Base-by-base conservation (phyloP, 2,797 vertebrate genomes). In the Falco biarmicus region DNA sequence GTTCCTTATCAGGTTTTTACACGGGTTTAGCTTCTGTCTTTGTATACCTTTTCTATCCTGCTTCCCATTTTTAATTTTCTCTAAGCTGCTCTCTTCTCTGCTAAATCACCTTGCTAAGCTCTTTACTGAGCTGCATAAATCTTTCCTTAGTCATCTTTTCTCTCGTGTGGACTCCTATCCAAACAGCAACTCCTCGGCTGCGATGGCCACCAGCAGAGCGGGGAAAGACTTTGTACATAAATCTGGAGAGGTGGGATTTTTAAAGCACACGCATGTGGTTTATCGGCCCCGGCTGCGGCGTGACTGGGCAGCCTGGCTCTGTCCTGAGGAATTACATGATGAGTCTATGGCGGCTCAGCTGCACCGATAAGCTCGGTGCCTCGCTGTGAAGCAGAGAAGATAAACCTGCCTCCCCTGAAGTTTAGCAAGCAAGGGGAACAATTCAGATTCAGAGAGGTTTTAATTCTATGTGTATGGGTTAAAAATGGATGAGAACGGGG, bases 1-100 rank as follows among this genome's bases (percentile, higher is more conserved):
- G 57, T 37, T 96, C 54, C 87, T 88, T 84, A 78, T 91, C 89
- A 61, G 37, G 28, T 74, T 94, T 94, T 84, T 41, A 71, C 76
- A 84, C 0, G 1, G 60, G 24, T 83, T 89, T 92, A 95, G 53
- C 84, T 81, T 64, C 65, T 79, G 48, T 13, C 69, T 79, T 78
- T 88, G 41, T 75, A n/a, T n/a, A 85, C 82, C 31, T 91, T 86
- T 88, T 65, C 71, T 78, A 66, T 94, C 83, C 37, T 61, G 43
- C 47, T 64, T 90, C 79, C 43, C 17, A 73, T 79, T 95, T 96
- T 97, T 86, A 88, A 96, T 94, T 96, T 92, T 85, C 93, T 93
- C 79, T 94, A 93, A 95, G 91, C 84, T 93, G 65, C 41, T 65
- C 41, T 79, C 82, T 65, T 31, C 79, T 75, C 51, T 76, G 59